phyloP scores from a whole-genome alignment of 2,797 vertebrate species.

The Sandelia bainsii region DNA sequence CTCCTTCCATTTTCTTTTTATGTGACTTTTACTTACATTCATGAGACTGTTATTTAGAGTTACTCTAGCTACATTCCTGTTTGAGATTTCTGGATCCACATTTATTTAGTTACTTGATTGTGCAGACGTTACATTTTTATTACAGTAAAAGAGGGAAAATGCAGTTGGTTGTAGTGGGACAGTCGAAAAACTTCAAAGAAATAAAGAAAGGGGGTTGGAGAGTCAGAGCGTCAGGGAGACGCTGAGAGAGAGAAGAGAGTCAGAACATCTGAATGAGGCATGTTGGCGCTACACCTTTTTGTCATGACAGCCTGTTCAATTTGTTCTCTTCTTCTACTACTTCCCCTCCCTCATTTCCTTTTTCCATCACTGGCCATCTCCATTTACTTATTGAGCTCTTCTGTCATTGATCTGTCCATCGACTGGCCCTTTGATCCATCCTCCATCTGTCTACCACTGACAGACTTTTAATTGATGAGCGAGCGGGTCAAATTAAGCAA shows the following conservation, averaged over 20 bases:
- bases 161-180: neutral
- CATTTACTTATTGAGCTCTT: conserved; percentile 86
- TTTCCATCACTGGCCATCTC: conserved; percentile 81
- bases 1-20: conserved; percentile 18
- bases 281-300: conserved; percentile 63
- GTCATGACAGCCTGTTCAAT: conserved; percentile 77
- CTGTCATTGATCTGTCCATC: conserved; percentile 83
- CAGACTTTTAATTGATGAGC: conserved; percentile 88
- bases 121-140: neutral
- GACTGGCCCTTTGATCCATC: conserved; percentile 84
- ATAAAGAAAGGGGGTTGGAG: neutral
- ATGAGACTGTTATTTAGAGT: conserved; percentile 20
- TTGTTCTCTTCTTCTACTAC: conserved; percentile 73
- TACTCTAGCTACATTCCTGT: conserved; percentile 1
- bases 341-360: conserved; percentile 75
- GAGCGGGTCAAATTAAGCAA: conserved; percentile 87
- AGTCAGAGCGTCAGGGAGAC: conserved; percentile 18
- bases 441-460: conserved; percentile 84
- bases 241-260: conserved; percentile 12
- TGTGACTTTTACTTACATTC: conserved; percentile 28
- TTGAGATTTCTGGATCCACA: conserved; percentile 17
- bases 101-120: conserved; percentile 13
- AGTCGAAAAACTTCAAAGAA: conserved; percentile 13
- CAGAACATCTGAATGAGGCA: conserved; percentile 34
- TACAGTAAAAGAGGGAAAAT: neutral